A percentile compares a stretch with the other conserved stretches of the same genome.
phyloP scores from a whole-genome alignment of 2,113 vertebrate genomes.

The Cebidichthys violaceus region DNA sequence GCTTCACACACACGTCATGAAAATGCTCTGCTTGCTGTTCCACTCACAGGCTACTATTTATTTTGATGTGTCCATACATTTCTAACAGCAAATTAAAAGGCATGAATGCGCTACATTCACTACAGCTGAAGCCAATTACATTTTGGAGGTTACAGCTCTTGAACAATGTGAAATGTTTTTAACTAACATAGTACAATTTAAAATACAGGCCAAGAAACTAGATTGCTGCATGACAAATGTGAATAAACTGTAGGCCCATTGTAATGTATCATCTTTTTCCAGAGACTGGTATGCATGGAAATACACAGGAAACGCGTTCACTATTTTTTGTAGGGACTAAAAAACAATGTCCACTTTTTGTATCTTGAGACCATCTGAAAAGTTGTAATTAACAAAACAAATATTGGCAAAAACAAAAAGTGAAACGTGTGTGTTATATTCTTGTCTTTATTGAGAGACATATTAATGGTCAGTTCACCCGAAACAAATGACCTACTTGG shows the following conservation, averaged over 20 bases:
- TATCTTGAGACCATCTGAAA: not conserved
- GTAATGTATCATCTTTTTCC: too few relatives aligned
- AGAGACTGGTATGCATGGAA: too few relatives aligned
- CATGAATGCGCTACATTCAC: not conserved
- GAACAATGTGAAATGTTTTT: not conserved
- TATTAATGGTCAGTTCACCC: not conserved
- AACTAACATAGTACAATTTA: not conserved
- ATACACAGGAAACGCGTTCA: too few relatives aligned
- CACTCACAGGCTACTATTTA: not conserved
- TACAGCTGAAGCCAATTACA: not conserved
- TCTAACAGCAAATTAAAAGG: slow-evolving; percentile 5
- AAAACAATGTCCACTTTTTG: not conserved
- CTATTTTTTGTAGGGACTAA: too few relatives aligned
- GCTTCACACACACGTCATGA: slow-evolving; percentile 12
- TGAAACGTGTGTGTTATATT: not conserved
- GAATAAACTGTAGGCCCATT: not conserved
- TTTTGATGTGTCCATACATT: not conserved
- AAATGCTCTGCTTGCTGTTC: not conserved
- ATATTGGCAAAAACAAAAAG: not conserved
- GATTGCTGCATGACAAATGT: not conserved
- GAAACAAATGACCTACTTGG: not conserved
- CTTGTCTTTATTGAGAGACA: not conserved
- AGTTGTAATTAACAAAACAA: not conserved
- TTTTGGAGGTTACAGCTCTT: not conserved
- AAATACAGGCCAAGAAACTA: not conserved